Evolutionary conservation across 2,113 vertebrate species (phyloP), one percentile per base, ranked within the genome.

Genomic region (Mastomys natalensis): DNA sequence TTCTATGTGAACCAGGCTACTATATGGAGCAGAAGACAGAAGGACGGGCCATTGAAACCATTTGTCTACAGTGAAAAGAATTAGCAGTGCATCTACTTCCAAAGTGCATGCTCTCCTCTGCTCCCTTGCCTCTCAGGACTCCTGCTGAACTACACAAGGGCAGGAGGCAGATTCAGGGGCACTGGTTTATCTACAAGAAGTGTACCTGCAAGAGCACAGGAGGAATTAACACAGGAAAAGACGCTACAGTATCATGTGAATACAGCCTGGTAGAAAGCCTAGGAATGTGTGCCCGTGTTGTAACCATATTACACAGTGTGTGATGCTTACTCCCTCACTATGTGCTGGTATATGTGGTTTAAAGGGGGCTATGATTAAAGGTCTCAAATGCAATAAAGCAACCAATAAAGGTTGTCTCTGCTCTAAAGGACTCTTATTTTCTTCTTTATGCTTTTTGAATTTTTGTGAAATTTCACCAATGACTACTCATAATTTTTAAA

Each of bases 401-500:
- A n/a, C 76, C 43, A 89, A 24, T 72, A 73, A 95, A 91, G 26
- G 3, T 80, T 70, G 21, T 86, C 7, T 78, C 45, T 62, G 7
- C 0, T 45, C 62, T 93, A 16, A 19, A 45, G n/a, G 34, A 81
- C 70, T 91, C 48, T 91, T 74, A 62, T 55, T 95, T 97, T 94
- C 68, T 90, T 70, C 34, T 43, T n/a, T 40, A 40, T 82, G 51
- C 3, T 58, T 88, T 92, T 68, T 43, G 24, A 43, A 68, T 53
- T 66, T 94, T 60, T 95, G 76, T 16, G 68, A 87, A 76, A 86
- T 95, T 70, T 94, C 37, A 74, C 73, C 11, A 80, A 92, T 90
- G 16, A 90, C 5, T 3, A 66, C 26, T 90, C 48, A 62, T 10
- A 64, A 91, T 19, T 95, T 95, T 91, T 84, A 87, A 94, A 58